Base-by-base conservation (phyloP, 1,140 invertebrate species). In the Hyphantria cunea region DNA sequence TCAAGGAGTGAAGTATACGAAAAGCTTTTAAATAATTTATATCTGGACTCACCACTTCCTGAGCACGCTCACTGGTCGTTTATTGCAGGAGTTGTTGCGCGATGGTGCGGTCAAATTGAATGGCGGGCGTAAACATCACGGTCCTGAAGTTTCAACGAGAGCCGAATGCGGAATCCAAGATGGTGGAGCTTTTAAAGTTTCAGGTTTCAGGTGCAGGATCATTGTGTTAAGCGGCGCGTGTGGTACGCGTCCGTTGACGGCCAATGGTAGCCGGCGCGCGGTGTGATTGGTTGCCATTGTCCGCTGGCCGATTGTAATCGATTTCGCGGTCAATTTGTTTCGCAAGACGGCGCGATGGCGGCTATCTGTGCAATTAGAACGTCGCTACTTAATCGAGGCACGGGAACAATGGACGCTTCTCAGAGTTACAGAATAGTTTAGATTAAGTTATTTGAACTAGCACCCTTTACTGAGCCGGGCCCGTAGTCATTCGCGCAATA, bases 261-360 rank as follows among this genome's bases (percentile, higher is more conserved):
- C 72, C 74, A 70, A 69, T 70, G 64, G 62, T 14, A 47, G 50
- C 31, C 15, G 45, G 13, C 12, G 17, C 34, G 47, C 14, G 50
- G 9, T 34, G 58, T 62, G 51, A 81, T 81, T 81, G 79, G 79
- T 56, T 61, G 62, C 56, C 53, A 62, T 69, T 68, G 66, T 70
- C 66, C 48, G 34, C 60, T 60, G 44, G 42, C 34, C 64, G 71
- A 78, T 74, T 66, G 62, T 72, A 68, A 75, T 77, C 72, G 70
- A 72, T 75, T 80, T 79, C 70, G 66, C 80, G 76, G 64, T 76
- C 73, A 80, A 80, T 83, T 79, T 77, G 78, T 74, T 74, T 64
- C 65, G 54, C 42, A n/a, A n/a, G 53, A 56, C 69, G 55, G 61
- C 44, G 33, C 73, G 76, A 82, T 80, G 70, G 49, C 60, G 65